These are phyloP conservation scores for Nyctibius grandis DNA, from an alignment of 2,797 vertebrate genomes.

Conservation along the genomic window DNA sequence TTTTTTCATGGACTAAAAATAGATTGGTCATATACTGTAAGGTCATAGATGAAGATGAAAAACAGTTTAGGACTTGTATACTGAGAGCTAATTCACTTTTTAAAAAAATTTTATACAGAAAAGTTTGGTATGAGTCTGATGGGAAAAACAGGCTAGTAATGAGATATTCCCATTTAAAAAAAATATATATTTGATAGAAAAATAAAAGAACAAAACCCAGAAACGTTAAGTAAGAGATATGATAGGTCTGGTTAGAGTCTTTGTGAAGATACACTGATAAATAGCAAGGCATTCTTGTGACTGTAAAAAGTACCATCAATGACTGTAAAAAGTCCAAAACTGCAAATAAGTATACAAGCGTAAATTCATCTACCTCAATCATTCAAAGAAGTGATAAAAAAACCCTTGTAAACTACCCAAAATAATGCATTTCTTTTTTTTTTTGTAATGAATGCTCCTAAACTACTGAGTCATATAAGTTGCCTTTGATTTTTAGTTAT, in stretches of 20 bases:
- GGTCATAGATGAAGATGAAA: not conserved
- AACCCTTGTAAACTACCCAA: not conserved
- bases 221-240: not conserved
- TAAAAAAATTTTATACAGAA: not conserved
- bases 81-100: not conserved
- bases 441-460: not conserved
- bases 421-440: fast-evolving
- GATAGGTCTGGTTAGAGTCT: not conserved
- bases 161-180: not conserved
- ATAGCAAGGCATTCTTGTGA: not conserved
- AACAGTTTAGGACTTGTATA: not conserved
- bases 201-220: not conserved
- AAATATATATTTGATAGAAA: not conserved
- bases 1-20: not conserved
- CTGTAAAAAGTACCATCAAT: not conserved
- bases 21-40: not conserved
- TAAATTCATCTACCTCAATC: not conserved
- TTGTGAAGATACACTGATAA: not conserved
- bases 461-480: not conserved
- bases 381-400: not conserved
- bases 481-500: not conserved
- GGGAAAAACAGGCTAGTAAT: not conserved
- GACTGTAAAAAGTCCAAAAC: not conserved
- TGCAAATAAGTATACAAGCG: not conserved
- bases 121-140: not conserved